These are phyloP conservation scores for Enteromius argenteus DNA, from an alignment of 2,797 vertebrate genomes.

Conservation along the genomic window DNA sequence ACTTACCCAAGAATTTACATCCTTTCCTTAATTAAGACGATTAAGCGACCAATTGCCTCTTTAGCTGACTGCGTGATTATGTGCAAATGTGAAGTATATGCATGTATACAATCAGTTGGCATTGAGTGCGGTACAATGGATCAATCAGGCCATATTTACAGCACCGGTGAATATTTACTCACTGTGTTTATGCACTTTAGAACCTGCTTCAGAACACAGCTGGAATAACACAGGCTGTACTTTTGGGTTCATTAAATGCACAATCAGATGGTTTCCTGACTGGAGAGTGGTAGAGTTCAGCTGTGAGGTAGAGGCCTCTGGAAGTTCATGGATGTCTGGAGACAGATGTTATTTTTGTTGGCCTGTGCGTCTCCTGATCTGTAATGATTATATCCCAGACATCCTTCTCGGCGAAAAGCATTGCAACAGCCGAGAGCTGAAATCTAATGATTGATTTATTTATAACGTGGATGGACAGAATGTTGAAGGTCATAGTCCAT, in stretches of 20 bases:
- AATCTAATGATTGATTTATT: constrained; percentile 61
- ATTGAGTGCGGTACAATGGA: constrained; percentile 51
- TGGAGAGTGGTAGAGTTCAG: constrained; percentile 74
- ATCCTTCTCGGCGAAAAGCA: constrained; percentile 47
- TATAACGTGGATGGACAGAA: constrained; percentile 48
- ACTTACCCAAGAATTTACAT: constrained; percentile 18
- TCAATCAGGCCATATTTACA: constrained; percentile 61
- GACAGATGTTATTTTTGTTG: constrained; percentile 65
- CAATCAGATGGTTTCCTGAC: constrained; percentile 78
- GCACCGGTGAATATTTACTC: constrained; percentile 67
- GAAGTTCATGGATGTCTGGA: constrained; percentile 66
- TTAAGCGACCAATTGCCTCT: constrained; percentile 21
- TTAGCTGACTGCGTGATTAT: constrained; percentile 48
- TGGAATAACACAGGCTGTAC: constrained; percentile 81
- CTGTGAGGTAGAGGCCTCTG: constrained; percentile 66
- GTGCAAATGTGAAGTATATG: constrained; percentile 44
- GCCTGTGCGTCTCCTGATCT: constrained; percentile 57
- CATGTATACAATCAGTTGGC: constrained; percentile 36
- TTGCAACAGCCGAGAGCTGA: constrained; percentile 47
- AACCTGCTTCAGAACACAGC: constrained; percentile 79
- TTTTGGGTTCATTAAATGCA: constrained; percentile 80
- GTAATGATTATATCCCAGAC: constrained; percentile 58
- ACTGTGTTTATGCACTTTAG: constrained; percentile 73
- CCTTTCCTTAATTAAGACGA: constrained; percentile 19
- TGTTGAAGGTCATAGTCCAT: constrained; percentile 35